These are phyloP conservation scores for Stercorarius parasiticus DNA, from an alignment of 2,113 vertebrate genomes.

Conservation along the genomic window DNA sequence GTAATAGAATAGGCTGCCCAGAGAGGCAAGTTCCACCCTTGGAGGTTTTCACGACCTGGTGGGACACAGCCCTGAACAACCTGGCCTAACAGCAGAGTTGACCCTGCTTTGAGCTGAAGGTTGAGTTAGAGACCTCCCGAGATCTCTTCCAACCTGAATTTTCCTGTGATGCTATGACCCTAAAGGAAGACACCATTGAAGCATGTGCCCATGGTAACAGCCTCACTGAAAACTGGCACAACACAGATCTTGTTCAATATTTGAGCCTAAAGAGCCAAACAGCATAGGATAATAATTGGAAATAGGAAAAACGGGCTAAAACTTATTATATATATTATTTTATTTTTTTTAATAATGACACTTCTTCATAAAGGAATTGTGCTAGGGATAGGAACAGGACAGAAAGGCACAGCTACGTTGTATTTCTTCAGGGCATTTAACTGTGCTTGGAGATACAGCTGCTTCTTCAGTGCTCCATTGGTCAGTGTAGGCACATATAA, in stretches of 20 bases:
- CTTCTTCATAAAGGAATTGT: background rate
- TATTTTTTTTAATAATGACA: background rate
- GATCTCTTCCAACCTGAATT: background rate
- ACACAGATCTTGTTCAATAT: background rate
- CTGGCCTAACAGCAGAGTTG: background rate
- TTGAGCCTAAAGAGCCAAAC: background rate
- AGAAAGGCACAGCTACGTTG: background rate
- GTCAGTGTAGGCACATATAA: background rate
- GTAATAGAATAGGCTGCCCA: background rate
- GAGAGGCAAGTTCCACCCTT: background rate
- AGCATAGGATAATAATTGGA: background rate
- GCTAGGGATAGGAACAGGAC: background rate
- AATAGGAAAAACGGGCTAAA: background rate
- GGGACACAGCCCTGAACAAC: background rate
- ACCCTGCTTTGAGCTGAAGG: background rate
- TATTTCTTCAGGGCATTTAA: background rate
- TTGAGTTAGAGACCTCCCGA: background rate
- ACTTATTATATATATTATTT: too few species aligned
- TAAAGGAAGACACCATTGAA: background rate
- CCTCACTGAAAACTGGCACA: background rate
- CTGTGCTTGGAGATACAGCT: background rate
- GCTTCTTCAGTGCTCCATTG: background rate
- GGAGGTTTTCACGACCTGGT: background rate
- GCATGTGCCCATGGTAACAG: background rate
- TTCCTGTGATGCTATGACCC: background rate